A percentile compares a stretch with the other conserved stretches of the same genome.
phyloP scores from a whole-genome alignment of 2,888 invertebrate genomes.

The Pandemis heparana region DNA sequence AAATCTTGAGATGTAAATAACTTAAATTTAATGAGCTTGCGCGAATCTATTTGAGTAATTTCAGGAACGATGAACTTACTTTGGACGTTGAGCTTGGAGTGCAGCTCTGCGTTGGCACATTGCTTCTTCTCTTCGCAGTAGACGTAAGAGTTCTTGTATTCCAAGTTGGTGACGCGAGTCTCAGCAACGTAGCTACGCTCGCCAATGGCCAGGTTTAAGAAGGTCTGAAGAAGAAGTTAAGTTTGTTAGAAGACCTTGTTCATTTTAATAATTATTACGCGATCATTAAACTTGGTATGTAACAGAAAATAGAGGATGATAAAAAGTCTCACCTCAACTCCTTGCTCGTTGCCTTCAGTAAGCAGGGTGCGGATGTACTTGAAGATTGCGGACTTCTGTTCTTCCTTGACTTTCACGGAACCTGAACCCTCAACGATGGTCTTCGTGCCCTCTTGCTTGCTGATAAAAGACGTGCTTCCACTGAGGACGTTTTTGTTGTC shows the following conservation, averaged over 20 bases:
- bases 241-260: background rate
- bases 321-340: conserved; percentile 79
- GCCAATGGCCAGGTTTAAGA: conserved; percentile 89
- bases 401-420: conserved; percentile 88
- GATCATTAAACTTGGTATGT: too few species aligned
- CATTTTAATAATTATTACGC: too few species aligned
- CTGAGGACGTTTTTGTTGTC: conserved; percentile 88
- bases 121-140: conserved; percentile 93
- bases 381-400: conserved; percentile 89
- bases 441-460: conserved; percentile 90
- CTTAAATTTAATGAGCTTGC: too few species aligned
- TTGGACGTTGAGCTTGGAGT: conserved; percentile 81
- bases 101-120: conserved; percentile 90
- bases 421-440: conserved; percentile 91
- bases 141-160: conserved; percentile 89
- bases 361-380: conserved; percentile 89
- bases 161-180: conserved; percentile 89
- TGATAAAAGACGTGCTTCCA: conserved; percentile 90
- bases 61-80: conserved; percentile 62
- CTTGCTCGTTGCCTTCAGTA: conserved; percentile 88
- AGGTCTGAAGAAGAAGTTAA: conserved; percentile 69
- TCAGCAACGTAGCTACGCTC: conserved; percentile 89
- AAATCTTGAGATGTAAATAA: background rate
- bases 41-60: too few species aligned
- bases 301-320: background rate